phyloP scores from a whole-genome alignment of 2,888 invertebrate genomes.

The Ochropleura plecta region DNA sequence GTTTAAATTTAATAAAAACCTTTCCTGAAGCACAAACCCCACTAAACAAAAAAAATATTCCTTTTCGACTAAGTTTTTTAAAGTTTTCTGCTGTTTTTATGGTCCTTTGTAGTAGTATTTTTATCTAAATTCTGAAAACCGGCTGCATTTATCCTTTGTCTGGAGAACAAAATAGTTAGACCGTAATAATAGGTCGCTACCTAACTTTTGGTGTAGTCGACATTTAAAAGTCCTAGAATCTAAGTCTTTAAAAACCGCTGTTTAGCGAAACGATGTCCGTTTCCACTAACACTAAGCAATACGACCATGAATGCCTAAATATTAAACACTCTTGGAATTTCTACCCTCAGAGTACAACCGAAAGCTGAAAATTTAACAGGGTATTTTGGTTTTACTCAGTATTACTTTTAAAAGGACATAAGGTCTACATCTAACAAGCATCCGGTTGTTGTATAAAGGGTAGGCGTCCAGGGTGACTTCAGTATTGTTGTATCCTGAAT shows the following conservation, averaged over 20 bases:
- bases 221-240: conserved; percentile 4
- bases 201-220: background rate
- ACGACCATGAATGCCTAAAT: background rate
- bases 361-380: background rate
- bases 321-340: background rate
- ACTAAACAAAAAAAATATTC: too few relatives aligned
- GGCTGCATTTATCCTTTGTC: conserved; percentile 11
- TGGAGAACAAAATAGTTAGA: background rate
- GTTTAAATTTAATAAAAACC: too few relatives aligned
- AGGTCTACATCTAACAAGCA: conserved; percentile 11
- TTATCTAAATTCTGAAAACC: conserved; percentile 6
- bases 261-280: conserved; percentile 1
- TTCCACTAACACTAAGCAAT: background rate
- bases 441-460: conserved; percentile 19
- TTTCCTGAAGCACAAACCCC: too few relatives aligned
- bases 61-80: too few relatives aligned
- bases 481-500: background rate
- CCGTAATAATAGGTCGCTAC: conserved; percentile 12
- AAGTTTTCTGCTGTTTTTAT: too few relatives aligned
- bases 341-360: background rate
- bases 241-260: conserved; percentile 3
- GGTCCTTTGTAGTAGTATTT: background rate
- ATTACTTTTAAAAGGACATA: background rate
- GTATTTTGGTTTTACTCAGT: background rate
- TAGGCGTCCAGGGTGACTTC: background rate